Evolutionary conservation across 2,888 invertebrate genomes (phyloP), one percentile per base, ranked within the genome.

Genomic region (Macrophya alboannulata): DNA sequence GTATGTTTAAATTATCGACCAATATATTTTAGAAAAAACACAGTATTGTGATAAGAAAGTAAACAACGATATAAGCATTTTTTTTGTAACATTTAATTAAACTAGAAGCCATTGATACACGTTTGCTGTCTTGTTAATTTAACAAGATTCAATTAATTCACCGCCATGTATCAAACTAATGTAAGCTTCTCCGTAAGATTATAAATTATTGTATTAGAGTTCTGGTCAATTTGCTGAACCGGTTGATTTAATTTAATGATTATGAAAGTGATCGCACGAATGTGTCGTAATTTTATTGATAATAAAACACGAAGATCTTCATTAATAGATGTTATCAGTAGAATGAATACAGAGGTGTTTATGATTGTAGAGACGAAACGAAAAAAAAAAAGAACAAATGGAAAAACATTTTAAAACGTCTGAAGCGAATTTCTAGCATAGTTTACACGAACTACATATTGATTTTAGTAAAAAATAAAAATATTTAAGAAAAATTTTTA

Each of bases 1-100:
- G 74, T 76, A 48, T 48, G 76, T 48, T 76, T 9, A 48, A 55
- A 79, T 79, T 79, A 79, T 55, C 37, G 59, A 79, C 79, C 79
- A 79, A 79, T 59, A 79, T 55, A 72, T 79, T 37, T 21, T 31
- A 79, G 40, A 37, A 40, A 5, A 37, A 51, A 37, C 76, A 48
- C 45, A 76, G 45, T 48, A 76, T 48, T 48, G 48, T 76, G 25
- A 76, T 76, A 76, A 76, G 76, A n/a, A 79, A 15, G 21, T 76
- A 48, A 48, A 45, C 76, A 48, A 76, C 76, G 76, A 48, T 76
- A 31, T 48, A 48, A 71, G 71, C n/a, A 37, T 71, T 71, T 76
- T 10, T 15, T 17, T 48, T 76, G 12, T 21, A 15, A 10, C 37
- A 40, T 10, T 43, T 37, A 43, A 40, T 72, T 72, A n/a, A 37